A percentile compares a stretch with the other conserved stretches of the same genome.
Evolutionary conservation across 2,888 invertebrate genomes (phyloP).

Genomic region (Orthosia incerta): DNA sequence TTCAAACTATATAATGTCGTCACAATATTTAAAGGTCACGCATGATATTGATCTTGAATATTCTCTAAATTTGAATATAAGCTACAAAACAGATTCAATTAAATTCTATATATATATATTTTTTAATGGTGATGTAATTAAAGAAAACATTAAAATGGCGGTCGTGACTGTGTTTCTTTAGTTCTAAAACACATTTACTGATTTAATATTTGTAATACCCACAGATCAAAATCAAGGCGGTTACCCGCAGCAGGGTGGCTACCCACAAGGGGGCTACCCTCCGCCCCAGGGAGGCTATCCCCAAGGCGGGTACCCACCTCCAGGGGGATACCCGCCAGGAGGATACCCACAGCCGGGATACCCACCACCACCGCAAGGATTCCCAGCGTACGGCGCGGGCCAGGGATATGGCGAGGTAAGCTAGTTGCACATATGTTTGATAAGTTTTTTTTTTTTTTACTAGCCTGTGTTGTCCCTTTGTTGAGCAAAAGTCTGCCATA

Average conservation of each 20-base stretch:
- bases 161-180: slow-evolving; percentile 17
- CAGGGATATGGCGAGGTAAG: slow-evolving; percentile 84
- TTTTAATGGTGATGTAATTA: slow-evolving; percentile 21
- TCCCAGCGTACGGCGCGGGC: slow-evolving; percentile 77
- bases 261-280: slow-evolving; percentile 74
- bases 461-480: no score
- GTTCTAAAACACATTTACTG: not conserved
- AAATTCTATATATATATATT: slow-evolving; percentile 14
- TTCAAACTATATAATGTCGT: slow-evolving; percentile 7
- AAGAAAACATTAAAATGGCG: not conserved
- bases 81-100: slow-evolving; percentile 9
- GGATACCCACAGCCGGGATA: slow-evolving; percentile 79
- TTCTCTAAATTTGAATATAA: slow-evolving; percentile 13
- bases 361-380: slow-evolving; percentile 79
- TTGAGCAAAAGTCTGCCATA: no score
- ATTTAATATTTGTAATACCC: slow-evolving; percentile 17
- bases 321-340: slow-evolving; percentile 79
- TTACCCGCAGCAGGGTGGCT: slow-evolving; percentile 78
- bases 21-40: slow-evolving; percentile 11
- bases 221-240: slow-evolving; percentile 84
- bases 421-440: not conserved
- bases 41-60: slow-evolving; percentile 1
- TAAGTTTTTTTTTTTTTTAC: no score
- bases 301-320: slow-evolving; percentile 60
- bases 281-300: slow-evolving; percentile 80